Evolutionary conservation across 2,113 vertebrate genomes (phyloP).

Genomic region (Chloropsis hardwickii): DNA sequence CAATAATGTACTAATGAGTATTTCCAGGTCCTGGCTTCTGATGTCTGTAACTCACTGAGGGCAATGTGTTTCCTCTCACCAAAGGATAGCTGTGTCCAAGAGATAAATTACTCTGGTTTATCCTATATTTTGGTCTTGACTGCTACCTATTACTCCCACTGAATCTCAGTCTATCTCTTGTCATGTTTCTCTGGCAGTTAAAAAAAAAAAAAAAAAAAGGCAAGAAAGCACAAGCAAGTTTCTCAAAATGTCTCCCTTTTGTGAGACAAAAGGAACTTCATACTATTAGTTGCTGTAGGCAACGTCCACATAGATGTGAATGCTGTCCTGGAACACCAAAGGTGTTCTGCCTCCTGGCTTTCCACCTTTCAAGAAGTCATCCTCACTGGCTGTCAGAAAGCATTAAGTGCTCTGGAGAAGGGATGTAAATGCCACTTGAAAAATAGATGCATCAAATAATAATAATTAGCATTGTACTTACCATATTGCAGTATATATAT

Average conservation of each 20-base stretch:
- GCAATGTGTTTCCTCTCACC: neutral
- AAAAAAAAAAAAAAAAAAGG: neutral
- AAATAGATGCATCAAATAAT: neutral
- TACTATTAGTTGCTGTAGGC: neutral
- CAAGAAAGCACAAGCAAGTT: neutral
- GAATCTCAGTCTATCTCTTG: neutral
- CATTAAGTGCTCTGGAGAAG: neutral
- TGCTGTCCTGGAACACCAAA: neutral
- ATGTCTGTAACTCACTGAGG: neutral
- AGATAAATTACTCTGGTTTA: neutral
- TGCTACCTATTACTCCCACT: neutral
- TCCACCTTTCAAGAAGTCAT: neutral
- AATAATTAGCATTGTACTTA: neutral
- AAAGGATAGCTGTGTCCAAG: neutral
- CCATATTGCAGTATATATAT: neutral
- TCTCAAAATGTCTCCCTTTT: neutral
- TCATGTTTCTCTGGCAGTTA: neutral
- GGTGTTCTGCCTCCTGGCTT: neutral
- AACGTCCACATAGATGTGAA: neutral
- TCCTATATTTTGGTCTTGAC: neutral
- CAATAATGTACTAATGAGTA: neutral
- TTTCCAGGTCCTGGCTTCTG: slow-evolving; percentile 14
- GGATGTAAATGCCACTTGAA: neutral
- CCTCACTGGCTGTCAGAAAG: neutral
- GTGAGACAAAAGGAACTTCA: neutral